Evolutionary conservation across 1,140 invertebrate genomes (phyloP).

Genomic region (Euschistus heros): DNA sequence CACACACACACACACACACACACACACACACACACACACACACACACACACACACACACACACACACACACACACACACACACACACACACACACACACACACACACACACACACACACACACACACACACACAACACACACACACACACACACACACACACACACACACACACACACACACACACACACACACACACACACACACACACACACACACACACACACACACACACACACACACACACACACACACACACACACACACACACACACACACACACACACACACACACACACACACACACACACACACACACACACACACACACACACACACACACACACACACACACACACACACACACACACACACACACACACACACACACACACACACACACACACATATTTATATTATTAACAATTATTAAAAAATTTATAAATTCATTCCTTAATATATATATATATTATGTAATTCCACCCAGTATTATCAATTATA

Average conservation of each 20-base stretch:
- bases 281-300: slow-evolving; percentile 33
- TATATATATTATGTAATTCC: too few species aligned
- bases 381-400: neutral
- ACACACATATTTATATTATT: too few species aligned
- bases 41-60: neutral
- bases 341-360: slow-evolving; percentile 32
- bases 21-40: neutral
- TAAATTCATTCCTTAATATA: too few species aligned
- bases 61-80: neutral
- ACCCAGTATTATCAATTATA: too few species aligned
- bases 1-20: neutral
- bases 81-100: neutral
- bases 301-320: slow-evolving; percentile 34
- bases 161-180: slow-evolving; percentile 14
- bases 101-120: slow-evolving; percentile 3
- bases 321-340: slow-evolving; percentile 32
- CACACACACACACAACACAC: slow-evolving; percentile 14
- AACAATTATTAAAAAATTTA: too few species aligned
- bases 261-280: slow-evolving; percentile 32
- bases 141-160: too few species aligned
- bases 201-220: slow-evolving; percentile 14
- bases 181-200: slow-evolving; percentile 14
- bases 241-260: slow-evolving; percentile 29
- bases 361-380: slow-evolving; percentile 32
- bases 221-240: slow-evolving; percentile 14